phyloP scores from a whole-genome alignment of 2,888 invertebrate species.

The Pecten maximus region DNA sequence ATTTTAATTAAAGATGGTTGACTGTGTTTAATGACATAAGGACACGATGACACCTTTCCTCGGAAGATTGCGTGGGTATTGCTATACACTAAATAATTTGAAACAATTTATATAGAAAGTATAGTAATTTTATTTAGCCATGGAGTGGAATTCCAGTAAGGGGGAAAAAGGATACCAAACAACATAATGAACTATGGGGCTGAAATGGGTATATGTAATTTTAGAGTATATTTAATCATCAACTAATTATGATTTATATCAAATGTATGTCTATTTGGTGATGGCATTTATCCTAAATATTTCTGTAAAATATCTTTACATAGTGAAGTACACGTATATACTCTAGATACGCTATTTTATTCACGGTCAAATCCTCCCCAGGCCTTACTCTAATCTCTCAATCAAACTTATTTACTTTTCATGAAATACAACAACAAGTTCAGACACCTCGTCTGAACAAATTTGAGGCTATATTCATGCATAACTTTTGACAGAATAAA shows the following conservation, averaged over 20 bases:
- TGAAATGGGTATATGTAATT: too few species aligned
- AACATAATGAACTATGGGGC: too few species aligned
- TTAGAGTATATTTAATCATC: too few species aligned
- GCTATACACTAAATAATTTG: neutral
- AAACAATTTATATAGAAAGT: too few species aligned
- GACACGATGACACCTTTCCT: neutral
- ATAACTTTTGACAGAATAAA: neutral
- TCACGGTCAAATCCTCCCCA: neutral
- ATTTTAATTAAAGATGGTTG: conserved; percentile 13
- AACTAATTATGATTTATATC: too few species aligned
- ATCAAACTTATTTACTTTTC: neutral
- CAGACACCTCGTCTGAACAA: neutral
- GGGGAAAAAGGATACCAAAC: too few species aligned
- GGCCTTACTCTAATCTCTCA: neutral
- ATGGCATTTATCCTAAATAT: too few species aligned
- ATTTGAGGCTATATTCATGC: neutral
- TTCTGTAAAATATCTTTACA: too few species aligned
- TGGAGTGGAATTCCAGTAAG: too few species aligned
- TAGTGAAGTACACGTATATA: too few species aligned
- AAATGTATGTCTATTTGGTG: too few species aligned
- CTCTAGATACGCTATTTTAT: neutral
- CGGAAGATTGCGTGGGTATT: neutral
- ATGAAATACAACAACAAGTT: neutral
- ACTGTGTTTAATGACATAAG: neutral
- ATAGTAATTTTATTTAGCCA: too few species aligned